Evolutionary conservation across 92 coral and sea anemone species (phyloP), one percentile per base, ranked within the genome.

Genomic region (Epizoanthus stellaris): DNA sequence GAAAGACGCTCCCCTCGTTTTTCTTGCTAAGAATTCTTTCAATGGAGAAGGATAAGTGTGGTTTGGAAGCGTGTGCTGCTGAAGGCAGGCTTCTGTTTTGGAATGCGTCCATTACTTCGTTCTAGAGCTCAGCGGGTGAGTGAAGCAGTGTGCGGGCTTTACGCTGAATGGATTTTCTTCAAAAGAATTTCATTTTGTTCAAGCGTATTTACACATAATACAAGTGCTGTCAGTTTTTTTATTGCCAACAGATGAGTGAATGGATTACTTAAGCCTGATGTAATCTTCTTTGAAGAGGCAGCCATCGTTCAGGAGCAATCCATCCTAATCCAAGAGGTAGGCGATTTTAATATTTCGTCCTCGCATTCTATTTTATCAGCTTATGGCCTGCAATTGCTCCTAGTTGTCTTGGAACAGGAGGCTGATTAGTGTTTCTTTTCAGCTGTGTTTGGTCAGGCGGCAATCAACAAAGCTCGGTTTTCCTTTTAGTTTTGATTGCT

Each of bases 401-500:
- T 45, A 23, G 83, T 43, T 62, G 73, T 72, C 83, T 21, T 66
- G 52, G 7, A 75, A 47, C 80, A 81, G 83, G 82, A 63, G 79
- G 64, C 77, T 75, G 90, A 81, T 85, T 85, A 84, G 76, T 70
- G 85, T 89, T 83, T 77, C 63, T 87, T 87, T 77, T 79, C 83
- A 79, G 83, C 83, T 79, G 83, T 79, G 83, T 79, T 79, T 79
- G 30, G 83, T 64, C 83, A 79, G 83, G 83, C 83, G 83, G 83
- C 72, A 79, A 79, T 62, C 83, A 87, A 90, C 87, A 82, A 80
- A 85, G 94, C 86, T 93, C 92, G 91, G 87, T 88, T 90, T 90
- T 93, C 94, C 84, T 88, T 88, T 88, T 91, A 82, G 90, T 80
- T 87, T 94, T 94, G 95, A 93, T 91, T 94, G 88, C 98, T 82